Evolutionary conservation across 2,888 invertebrate species (phyloP).

Genomic region (Incurvaria masculella): DNA sequence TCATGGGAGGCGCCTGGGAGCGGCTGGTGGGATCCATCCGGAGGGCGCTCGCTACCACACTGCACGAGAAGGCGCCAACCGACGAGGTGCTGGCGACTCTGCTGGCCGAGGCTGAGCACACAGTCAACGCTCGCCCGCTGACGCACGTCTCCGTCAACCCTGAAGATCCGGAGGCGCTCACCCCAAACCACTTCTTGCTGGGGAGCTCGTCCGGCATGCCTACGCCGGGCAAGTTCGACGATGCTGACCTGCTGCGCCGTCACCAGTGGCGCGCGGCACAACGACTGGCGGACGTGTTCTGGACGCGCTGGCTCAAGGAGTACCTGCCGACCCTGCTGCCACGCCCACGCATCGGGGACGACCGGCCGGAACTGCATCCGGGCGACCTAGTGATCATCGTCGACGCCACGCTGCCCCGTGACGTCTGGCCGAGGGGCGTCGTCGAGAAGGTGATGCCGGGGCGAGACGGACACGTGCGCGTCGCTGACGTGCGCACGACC

Average conservation of each 20-base stretch:
- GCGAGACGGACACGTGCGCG: slow-evolving; percentile 2
- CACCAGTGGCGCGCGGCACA: slow-evolving; percentile 18
- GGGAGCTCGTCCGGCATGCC: slow-evolving; percentile 10
- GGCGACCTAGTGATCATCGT: slow-evolving; percentile 1
- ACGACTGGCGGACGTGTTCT: slow-evolving; percentile 15
- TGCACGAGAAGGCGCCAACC: too few species aligned
- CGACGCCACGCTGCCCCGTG: not conserved
- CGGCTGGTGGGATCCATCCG: too few species aligned
- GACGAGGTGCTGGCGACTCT: slow-evolving; percentile 6
- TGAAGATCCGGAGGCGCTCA: slow-evolving; percentile 17
- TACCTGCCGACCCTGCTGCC: slow-evolving; percentile 16
- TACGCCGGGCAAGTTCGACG: slow-evolving; percentile 11
- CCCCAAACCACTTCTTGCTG: slow-evolving; percentile 20
- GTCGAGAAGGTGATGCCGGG: slow-evolving; percentile 1
- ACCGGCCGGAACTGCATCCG: not conserved
- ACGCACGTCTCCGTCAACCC: too few species aligned
- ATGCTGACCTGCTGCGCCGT: slow-evolving; percentile 7
- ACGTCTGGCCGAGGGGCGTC: not conserved
- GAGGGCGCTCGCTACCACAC: too few species aligned
- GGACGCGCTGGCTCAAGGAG: slow-evolving; percentile 19
- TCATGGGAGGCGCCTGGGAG: not conserved
- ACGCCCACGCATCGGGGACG: not conserved
- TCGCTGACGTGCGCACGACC: not conserved
- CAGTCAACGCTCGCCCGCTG: not conserved
- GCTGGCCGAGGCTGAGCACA: slow-evolving; percentile 8